A percentile compares a stretch with the other conserved stretches of the same genome.
Evolutionary conservation across 2,888 invertebrate genomes (phyloP).

Genomic region (Eupithecia abbreviata): DNA sequence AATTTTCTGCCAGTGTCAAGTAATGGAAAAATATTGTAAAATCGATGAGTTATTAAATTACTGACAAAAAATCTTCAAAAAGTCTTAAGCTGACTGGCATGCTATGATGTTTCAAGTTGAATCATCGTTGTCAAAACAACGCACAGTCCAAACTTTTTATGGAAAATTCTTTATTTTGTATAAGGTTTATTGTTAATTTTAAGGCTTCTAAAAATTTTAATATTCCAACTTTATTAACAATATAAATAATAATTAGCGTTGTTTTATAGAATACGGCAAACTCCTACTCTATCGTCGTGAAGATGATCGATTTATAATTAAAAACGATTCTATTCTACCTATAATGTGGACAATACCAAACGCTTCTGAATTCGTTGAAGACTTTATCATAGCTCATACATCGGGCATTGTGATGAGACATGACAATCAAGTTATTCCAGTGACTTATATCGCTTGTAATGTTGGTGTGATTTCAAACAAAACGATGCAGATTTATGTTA

Average conservation of each 20-base stretch:
- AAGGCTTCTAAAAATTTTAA: background rate
- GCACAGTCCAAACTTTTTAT: background rate
- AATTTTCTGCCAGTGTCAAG: too few species aligned
- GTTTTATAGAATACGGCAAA: slow-evolving; percentile 78
- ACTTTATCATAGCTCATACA: slow-evolving; percentile 75
- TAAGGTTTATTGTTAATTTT: background rate
- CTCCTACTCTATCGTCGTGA: slow-evolving; percentile 79
- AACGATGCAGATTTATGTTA: slow-evolving; percentile 73
- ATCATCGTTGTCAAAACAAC: background rate
- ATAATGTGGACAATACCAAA: slow-evolving; percentile 83
- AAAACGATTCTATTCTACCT: slow-evolving; percentile 82
- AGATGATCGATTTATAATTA: slow-evolving; percentile 77
- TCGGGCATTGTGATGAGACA: slow-evolving; percentile 72
- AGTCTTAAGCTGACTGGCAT: background rate
- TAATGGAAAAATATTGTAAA: too few species aligned
- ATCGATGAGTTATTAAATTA: too few species aligned
- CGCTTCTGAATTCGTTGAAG: slow-evolving; percentile 66
- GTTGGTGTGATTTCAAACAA: slow-evolving; percentile 71
- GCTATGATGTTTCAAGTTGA: background rate
- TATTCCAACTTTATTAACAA: too few species aligned
- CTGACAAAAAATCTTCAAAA: background rate
- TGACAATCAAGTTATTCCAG: slow-evolving; percentile 75
- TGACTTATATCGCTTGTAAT: slow-evolving; percentile 78
- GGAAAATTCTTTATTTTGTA: background rate
- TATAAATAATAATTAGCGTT: background rate